Evolutionary conservation across 2,888 invertebrate genomes (phyloP).

Genomic region (Tipula vernalis): DNA sequence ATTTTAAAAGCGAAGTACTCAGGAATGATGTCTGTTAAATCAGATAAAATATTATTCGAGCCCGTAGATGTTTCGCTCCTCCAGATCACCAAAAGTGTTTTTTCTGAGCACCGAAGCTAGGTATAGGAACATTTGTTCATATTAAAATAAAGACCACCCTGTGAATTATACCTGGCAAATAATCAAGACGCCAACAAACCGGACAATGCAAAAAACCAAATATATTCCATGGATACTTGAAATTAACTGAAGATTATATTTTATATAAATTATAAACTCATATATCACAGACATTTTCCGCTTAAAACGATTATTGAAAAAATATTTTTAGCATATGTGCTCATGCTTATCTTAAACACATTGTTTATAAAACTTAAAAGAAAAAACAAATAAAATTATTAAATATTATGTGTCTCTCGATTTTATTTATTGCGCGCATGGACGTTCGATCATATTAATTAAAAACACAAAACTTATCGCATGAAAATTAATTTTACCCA

Average conservation of each 20-base stretch:
- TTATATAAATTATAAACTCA: not conserved
- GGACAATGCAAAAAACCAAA: too few species aligned
- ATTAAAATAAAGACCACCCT: too few species aligned
- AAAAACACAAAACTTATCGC: not conserved
- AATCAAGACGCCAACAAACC: too few species aligned
- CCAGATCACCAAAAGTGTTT: too few species aligned
- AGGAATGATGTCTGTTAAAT: too few species aligned
- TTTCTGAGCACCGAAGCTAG: too few species aligned
- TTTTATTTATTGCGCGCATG: not conserved
- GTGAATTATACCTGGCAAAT: too few species aligned
- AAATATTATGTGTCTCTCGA: not conserved
- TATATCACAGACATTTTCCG: not conserved
- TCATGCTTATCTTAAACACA: not conserved
- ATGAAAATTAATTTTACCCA: not conserved
- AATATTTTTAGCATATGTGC: not conserved
- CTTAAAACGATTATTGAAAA: not conserved
- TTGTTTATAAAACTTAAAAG: not conserved
- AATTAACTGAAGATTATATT: not conserved
- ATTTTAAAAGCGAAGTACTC: too few species aligned
- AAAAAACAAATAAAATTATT: not conserved
- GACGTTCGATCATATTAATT: not conserved
- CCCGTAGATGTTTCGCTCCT: too few species aligned
- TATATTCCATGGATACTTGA: not conserved
- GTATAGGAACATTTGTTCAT: too few species aligned
- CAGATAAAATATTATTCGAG: too few species aligned